Percentiles rank a stretch among this genome's conserved stretches.
Conservation (phyloP, 2,113 vertebrate species). For the Butorides virescens region DNA sequence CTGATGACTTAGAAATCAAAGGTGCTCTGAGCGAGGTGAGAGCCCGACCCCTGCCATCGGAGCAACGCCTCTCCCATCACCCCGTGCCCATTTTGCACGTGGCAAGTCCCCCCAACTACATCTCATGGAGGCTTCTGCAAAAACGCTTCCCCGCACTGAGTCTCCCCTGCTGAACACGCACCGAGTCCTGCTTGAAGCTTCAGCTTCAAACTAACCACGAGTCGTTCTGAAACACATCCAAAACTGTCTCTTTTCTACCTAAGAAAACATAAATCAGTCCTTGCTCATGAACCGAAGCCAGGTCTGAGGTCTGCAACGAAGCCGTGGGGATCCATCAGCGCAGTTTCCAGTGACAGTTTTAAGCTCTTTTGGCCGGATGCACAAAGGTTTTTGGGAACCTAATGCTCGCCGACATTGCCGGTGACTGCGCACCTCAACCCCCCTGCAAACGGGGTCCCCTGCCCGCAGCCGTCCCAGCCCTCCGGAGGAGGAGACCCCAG, state of each 20-base stretch:
- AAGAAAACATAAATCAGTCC: not conserved
- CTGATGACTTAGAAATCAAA: not conserved
- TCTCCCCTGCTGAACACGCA: not conserved
- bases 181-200: not conserved
- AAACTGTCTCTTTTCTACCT: not conserved
- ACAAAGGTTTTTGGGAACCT: not conserved
- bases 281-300: not conserved
- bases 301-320: not conserved
- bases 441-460: rapidly evolving
- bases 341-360: not conserved
- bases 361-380: not conserved
- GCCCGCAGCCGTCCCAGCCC: not conserved
- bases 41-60: not conserved
- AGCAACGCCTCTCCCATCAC: not conserved
- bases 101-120: rapidly evolving
- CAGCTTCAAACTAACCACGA: not conserved
- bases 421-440: not conserved
- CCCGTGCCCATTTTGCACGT: rapidly evolving
- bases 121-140: not conserved
- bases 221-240: not conserved
- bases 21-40: rapidly evolving
- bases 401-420: rapidly evolving
- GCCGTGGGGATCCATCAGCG: not conserved
- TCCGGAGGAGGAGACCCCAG: not conserved
- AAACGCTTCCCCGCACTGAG: not conserved